A percentile compares a stretch with the other conserved stretches of the same genome.
Conservation (phyloP, 2,797 vertebrate genomes). For the Diceros bicornis region DNA sequence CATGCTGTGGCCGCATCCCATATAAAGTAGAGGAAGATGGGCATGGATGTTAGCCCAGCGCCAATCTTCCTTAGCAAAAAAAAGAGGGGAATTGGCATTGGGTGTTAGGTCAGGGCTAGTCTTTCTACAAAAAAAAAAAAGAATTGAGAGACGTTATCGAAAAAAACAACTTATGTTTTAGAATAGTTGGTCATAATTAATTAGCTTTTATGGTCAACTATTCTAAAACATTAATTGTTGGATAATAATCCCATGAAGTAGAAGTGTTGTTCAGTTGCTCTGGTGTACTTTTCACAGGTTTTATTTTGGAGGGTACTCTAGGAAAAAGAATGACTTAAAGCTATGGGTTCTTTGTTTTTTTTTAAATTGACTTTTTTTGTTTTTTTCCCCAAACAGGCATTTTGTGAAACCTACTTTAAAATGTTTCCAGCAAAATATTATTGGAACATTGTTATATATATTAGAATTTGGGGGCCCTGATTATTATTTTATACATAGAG, state of each 20-base stretch:
- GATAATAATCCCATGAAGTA: not conserved
- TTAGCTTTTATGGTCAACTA: not conserved
- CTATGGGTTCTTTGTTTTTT: not conserved
- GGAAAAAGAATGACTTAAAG: conserved; percentile 48
- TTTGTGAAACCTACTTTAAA: conserved; percentile 50
- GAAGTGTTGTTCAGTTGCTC: conserved; percentile 17
- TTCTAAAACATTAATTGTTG: conserved; percentile 17
- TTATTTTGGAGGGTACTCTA: not conserved
- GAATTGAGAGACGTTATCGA: not conserved
- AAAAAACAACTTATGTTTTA: not conserved
- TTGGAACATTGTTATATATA: not conserved
- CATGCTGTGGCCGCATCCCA: too few relatives aligned
- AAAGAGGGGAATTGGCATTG: too few relatives aligned
- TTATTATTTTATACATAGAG: conserved; percentile 6
- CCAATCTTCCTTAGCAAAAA: too few relatives aligned
- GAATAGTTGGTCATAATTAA: not conserved
- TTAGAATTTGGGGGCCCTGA: not conserved
- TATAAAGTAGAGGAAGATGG: too few relatives aligned
- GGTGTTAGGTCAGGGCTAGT: too few relatives aligned
- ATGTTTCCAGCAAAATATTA: not conserved
- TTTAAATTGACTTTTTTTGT: not conserved
- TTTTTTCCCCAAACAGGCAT: not conserved
- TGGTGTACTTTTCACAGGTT: not conserved
- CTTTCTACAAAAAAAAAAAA: too few relatives aligned
- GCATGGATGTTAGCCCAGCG: too few relatives aligned